Evolutionary conservation across 2,888 invertebrate genomes (phyloP), one percentile per base, ranked within the genome.

Genomic region (Clepsis dumicolana): DNA sequence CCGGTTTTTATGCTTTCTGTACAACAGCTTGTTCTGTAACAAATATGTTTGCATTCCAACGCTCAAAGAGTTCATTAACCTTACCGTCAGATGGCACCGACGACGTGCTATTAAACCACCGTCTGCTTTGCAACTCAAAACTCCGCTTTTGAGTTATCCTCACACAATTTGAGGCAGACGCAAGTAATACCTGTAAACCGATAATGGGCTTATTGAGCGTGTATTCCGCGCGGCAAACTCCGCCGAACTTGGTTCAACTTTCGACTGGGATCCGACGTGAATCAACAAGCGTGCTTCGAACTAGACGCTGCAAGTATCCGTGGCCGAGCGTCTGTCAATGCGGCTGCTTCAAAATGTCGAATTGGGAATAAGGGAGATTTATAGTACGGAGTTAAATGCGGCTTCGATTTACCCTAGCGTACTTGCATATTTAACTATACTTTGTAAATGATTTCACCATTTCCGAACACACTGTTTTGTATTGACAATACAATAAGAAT

Each of bases 261-360:
- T 27, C 21, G 18, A 56, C 44, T 14, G 41, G 54, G 61, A 61
- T 41, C 29, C 54, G 44, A 16, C 35, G 54, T 18, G 66, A 66
- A 66, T 66, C 61, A 66, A 66, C 66, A 62, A 66, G 62, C 66
- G 61, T 48, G 54, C 50, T 61, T 5, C 0, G 18, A 56, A 61
- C 56, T 62, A 35, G 24, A n/a, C 35, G 35, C 18, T 50, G 18
- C 44, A 32, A 41, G 53, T 59, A 41, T 38, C 52, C 38, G 25
- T 24, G 29, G 44, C 44, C 16, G 24, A 54, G 48, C 21, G 21
- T 18, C 48, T 48, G 48, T 48, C 4, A 21, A 21, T 48, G 21
- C 12, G 48, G 48, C 48, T 48, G 41, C 16, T 44, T 16, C 12
- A 35, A 10, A 1, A 48, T 2, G 21, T 21, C 48, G 48, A 48